These are phyloP conservation scores for Tinea pellionella DNA, from an alignment of 2,888 invertebrate genomes.

Conservation along the genomic window DNA sequence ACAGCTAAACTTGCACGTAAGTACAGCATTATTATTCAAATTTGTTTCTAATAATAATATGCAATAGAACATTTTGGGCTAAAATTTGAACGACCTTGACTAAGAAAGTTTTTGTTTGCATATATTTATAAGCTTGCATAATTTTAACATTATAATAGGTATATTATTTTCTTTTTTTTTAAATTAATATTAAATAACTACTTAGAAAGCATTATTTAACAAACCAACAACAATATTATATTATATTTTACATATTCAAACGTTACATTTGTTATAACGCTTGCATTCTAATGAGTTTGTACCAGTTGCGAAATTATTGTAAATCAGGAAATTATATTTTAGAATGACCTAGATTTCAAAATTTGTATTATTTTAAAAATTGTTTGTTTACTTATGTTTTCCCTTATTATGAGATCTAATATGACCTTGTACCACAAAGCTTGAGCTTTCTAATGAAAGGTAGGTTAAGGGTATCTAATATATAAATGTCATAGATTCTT, in stretches of 20 bases:
- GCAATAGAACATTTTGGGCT: too few species aligned
- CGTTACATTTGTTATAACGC: not conserved
- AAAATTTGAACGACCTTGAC: not conserved
- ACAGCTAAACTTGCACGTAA: constrained; percentile 52
- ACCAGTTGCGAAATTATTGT: not conserved
- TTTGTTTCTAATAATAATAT: not conserved
- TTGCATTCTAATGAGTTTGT: not conserved
- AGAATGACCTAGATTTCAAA: not conserved
- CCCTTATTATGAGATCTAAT: not conserved
- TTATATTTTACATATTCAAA: not conserved
- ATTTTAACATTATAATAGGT: too few species aligned
- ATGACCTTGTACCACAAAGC: not conserved
- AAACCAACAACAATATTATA: not conserved
- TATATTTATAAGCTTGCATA: too few species aligned
- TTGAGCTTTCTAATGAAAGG: not conserved
- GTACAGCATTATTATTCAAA: constrained; percentile 25
- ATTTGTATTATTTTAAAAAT: not conserved
- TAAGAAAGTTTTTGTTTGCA: too few species aligned
- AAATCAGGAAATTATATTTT: not conserved
- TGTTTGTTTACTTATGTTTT: not conserved
- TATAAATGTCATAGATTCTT: too few species aligned
- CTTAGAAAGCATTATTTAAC: too few species aligned
- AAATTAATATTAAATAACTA: too few species aligned
- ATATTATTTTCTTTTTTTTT: too few species aligned
- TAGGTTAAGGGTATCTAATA: not conserved